Percentiles rank a stretch among this genome's conserved stretches.
Evolutionary conservation across 2,113 vertebrate genomes (phyloP).

Genomic region (Colius striatus): DNA sequence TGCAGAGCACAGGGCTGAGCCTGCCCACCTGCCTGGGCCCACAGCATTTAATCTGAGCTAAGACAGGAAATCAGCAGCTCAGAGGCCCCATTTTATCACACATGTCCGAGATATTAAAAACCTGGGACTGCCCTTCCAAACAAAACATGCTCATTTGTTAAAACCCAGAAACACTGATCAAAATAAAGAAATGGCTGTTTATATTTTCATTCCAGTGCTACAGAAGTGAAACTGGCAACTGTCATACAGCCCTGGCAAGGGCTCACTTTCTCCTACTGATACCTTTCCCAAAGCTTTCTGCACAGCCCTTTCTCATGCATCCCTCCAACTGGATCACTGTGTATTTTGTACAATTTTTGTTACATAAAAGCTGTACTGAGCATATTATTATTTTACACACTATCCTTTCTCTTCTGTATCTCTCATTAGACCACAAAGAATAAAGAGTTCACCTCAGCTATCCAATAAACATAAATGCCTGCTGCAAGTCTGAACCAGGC

Average conservation of each 20-base stretch:
- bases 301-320: neutral
- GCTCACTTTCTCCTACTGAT: neutral
- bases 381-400: neutral
- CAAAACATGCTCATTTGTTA: neutral
- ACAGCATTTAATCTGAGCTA: neutral
- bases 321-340: neutral
- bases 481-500: neutral
- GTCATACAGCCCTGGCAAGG: neutral
- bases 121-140: neutral
- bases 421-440: neutral
- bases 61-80: neutral
- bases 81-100: neutral
- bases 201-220: neutral
- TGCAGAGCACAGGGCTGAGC: neutral
- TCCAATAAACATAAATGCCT: neutral
- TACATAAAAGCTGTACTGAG: neutral
- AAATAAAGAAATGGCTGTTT: neutral
- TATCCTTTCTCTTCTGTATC: neutral
- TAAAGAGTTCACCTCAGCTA: neutral
- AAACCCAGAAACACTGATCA: neutral
- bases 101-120: neutral
- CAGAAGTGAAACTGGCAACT: neutral
- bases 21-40: neutral
- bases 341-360: neutral
- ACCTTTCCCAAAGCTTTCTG: neutral